A percentile compares a stretch with the other conserved stretches of the same genome.
Evolutionary conservation across 2,113 vertebrate species (phyloP).

Genomic region (Notechis scutatus): DNA sequence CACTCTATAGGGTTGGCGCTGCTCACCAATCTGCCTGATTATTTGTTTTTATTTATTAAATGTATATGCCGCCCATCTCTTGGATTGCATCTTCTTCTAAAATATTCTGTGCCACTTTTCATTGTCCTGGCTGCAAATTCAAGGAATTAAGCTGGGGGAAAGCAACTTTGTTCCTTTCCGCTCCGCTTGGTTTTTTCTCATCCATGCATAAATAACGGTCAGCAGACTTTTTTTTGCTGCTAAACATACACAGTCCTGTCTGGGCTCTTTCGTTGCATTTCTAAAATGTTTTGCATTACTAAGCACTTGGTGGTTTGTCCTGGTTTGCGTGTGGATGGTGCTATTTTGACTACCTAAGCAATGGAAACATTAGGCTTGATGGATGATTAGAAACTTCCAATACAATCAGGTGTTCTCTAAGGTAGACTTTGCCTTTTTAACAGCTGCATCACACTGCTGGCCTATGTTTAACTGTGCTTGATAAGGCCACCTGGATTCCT

Average conservation of each 20-base stretch:
- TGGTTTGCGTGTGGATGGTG: neutral
- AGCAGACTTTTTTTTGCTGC: neutral
- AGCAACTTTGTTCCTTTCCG: neutral
- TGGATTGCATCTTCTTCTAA: neutral
- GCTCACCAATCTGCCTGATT: neutral
- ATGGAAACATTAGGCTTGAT: neutral
- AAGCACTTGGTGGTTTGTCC: neutral
- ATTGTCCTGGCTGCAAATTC: neutral
- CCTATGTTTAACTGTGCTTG: neutral
- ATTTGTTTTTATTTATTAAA: neutral
- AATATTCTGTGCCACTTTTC: neutral
- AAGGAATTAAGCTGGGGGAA: neutral
- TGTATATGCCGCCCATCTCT: neutral
- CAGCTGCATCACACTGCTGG: neutral
- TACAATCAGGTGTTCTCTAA: neutral
- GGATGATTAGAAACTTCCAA: neutral
- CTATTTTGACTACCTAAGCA: neutral
- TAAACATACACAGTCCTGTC: neutral
- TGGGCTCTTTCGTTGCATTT: neutral
- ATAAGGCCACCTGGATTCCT: neutral
- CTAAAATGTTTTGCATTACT: neutral
- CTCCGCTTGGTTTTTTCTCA: neutral
- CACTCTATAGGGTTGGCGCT: neutral
- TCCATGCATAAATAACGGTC: neutral
- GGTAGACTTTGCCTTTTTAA: neutral